Conservation (phyloP, 2,888 invertebrate genomes). For the Hyposoter didymator region DNA sequence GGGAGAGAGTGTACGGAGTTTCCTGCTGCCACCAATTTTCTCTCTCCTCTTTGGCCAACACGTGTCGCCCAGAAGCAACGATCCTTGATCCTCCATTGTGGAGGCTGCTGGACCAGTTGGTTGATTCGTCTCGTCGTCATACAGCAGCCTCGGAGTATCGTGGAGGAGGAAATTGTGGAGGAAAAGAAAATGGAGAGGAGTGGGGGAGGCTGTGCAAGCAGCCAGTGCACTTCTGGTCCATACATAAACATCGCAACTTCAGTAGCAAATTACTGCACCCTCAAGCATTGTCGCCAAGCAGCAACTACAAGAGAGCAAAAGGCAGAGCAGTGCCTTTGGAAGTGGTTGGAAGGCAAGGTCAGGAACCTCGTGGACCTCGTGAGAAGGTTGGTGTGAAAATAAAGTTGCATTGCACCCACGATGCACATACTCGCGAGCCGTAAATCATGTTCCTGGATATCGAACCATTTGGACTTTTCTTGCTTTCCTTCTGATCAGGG, state of each 20-base stretch:
- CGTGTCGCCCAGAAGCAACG: constrained; percentile 26
- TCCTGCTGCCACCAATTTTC: constrained; percentile 1
- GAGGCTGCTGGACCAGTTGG: background rate
- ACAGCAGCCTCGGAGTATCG: constrained; percentile 7
- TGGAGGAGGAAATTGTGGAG: background rate
- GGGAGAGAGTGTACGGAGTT: constrained; percentile 29
- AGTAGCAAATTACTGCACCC: constrained; percentile 59
- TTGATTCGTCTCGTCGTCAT: constrained; percentile 48
- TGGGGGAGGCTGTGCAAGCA: background rate
- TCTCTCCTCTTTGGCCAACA: constrained; percentile 19
- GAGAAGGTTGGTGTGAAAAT: constrained; percentile 8
- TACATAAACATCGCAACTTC: constrained; percentile 68
- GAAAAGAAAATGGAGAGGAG: background rate
- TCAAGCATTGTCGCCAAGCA: constrained; percentile 49
- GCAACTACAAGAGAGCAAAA: constrained; percentile 27
- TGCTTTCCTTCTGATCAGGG: background rate
- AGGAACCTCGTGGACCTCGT: background rate
- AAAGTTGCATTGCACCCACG: constrained; percentile 26
- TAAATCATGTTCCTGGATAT: constrained; percentile 54
- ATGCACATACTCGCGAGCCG: constrained; percentile 58
- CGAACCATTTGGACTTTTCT: background rate
- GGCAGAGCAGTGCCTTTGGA: background rate
- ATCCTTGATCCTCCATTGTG: background rate
- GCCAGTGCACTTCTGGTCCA: constrained; percentile 48
- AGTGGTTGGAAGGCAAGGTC: constrained; percentile 17